Evolutionary conservation across 2,888 invertebrate genomes (phyloP), one percentile per base, ranked within the genome.

Genomic region (Cerceris ruficornis): DNA sequence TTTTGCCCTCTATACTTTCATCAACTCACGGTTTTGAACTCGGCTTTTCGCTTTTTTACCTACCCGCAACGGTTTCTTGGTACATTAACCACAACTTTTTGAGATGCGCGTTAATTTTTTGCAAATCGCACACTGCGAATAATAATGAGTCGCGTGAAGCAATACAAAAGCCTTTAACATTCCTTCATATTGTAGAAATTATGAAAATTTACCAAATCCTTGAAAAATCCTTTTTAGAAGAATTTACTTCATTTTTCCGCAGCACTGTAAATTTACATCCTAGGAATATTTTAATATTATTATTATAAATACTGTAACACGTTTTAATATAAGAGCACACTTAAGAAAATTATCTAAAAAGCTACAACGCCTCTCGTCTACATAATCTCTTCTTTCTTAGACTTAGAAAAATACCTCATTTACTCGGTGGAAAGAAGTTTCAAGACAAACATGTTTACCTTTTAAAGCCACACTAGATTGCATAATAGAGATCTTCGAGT

Each of bases 61-160:
- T 49, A 17, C 52, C 65, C 14, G 57, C 62, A 14, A 9, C 68
- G 54, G 58, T 70, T 77, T 67, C 61, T 77, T 64, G 77, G 61
- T 66, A 70, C 77, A 69, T 77, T 77, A 77, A 77, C 58, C 65
- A 13, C 65, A 65, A 58, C 65, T 55, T 17, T 28, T 54, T 8
- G 60, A 41, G 69, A 69, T 61, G 77, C 70, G 58, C 66, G 77
- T 69, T 77, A 69, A 77, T 69, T 77, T 70, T 54, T 55, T 65
- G 54, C 49, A 54, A 69, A 59, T 39, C 42, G 9, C 54, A 8
- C 8, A 11, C 8, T 46, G 11, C 54, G 49, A 75, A 64, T 75
- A 43, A 57, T 62, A 50, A 72, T 68, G 43, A 54, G 41, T 46
- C 41, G 14, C 39, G 17, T 6, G 28, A 28, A 2, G 28, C 4